These are phyloP conservation scores for Dinomys branickii DNA, from an alignment of 2,113 vertebrate genomes.

Conservation along the genomic window DNA sequence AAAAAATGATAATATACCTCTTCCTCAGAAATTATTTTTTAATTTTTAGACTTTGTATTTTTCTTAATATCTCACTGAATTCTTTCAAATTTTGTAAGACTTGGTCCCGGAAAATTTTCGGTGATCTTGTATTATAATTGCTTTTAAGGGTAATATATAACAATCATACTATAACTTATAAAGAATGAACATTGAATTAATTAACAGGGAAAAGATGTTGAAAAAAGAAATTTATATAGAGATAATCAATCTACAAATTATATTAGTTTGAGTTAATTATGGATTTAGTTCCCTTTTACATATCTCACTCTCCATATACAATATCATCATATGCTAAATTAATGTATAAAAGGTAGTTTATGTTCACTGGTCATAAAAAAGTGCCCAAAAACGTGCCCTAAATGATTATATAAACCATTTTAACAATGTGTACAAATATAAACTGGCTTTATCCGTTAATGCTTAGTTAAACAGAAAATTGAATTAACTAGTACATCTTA, in stretches of 20 bases:
- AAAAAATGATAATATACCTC: not conserved
- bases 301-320: not conserved
- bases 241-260: not conserved
- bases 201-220: not conserved
- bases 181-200: not conserved
- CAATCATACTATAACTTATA: not conserved
- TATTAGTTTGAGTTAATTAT: not conserved
- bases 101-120: not conserved
- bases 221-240: not conserved
- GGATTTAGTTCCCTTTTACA: not conserved
- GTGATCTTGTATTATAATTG: not conserved
- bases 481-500: slow-evolving; percentile 61
- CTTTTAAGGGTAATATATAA: not conserved
- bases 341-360: not conserved
- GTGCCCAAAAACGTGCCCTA: not conserved
- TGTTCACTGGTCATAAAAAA: not conserved
- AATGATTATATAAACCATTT: slow-evolving; percentile 47
- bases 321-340: not conserved
- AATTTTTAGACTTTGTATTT: not conserved
- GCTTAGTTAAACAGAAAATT: slow-evolving; percentile 62
- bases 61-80: not conserved
- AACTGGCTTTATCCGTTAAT: slow-evolving; percentile 46
- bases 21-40: not conserved
- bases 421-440: slow-evolving; percentile 56
- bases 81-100: not conserved